Percentiles rank a stretch among this genome's conserved stretches.
phyloP scores from a whole-genome alignment of 2,888 invertebrate species.

The Trichopria drosophilae region DNA sequence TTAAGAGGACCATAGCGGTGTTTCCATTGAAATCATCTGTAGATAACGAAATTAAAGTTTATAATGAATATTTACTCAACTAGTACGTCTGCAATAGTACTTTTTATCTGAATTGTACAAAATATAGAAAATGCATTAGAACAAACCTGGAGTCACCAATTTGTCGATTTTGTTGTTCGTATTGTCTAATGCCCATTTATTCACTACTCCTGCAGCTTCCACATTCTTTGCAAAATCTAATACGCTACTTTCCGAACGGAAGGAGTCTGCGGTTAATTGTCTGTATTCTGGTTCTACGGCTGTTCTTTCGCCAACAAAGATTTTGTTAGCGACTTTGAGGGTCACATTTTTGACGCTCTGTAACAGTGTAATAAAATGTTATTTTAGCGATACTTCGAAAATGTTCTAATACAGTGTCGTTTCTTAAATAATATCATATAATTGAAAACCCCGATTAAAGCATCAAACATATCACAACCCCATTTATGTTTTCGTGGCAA shows the following conservation, averaged over 20 bases:
- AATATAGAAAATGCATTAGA: too few species aligned
- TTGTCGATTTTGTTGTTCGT: slow-evolving; percentile 82
- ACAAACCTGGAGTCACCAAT: slow-evolving; percentile 64
- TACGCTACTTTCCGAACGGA: slow-evolving; percentile 66
- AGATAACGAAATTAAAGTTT: too few species aligned
- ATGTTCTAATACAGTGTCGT: too few species aligned
- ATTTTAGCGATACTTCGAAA: too few species aligned
- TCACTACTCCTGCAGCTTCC: slow-evolving; percentile 65
- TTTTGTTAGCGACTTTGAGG: slow-evolving; percentile 71
- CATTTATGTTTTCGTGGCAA: too few species aligned
- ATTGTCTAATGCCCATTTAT: slow-evolving; percentile 75
- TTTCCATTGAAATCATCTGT: slow-evolving; percentile 61
- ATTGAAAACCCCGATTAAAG: too few species aligned
- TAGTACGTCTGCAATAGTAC: too few species aligned
- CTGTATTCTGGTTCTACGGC: slow-evolving; percentile 63
- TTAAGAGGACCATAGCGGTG: slow-evolving; percentile 75
- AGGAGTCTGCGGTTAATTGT: slow-evolving; percentile 64
- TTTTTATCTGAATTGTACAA: not conserved
- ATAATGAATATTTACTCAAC: too few species aligned
- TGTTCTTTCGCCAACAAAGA: slow-evolving; percentile 66
- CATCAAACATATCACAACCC: too few species aligned
- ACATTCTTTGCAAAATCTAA: slow-evolving; percentile 64
- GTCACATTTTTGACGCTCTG: slow-evolving; percentile 61
- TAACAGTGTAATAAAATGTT: too few species aligned
- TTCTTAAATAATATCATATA: too few species aligned